Evolutionary conservation across 1,140 invertebrate species (phyloP).

Genomic region (Trichogramma pretiosum): DNA sequence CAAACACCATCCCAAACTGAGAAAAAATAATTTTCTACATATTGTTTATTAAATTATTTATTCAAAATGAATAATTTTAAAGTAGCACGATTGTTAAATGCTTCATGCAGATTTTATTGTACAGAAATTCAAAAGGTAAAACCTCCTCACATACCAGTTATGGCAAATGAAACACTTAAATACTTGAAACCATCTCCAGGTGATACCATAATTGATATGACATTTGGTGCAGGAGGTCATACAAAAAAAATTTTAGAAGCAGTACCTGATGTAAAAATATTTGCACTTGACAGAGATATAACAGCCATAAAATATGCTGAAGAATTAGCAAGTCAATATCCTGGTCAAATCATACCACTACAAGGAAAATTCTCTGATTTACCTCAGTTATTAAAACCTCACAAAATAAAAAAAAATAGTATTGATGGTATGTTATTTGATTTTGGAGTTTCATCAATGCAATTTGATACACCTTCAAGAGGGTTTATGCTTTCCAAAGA

Average conservation of each 20-base stretch:
- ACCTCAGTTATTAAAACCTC: slow-evolving; percentile 53
- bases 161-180: slow-evolving; percentile 60
- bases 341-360: slow-evolving; percentile 63
- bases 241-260: slow-evolving; percentile 53
- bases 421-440: slow-evolving; percentile 88
- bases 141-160: slow-evolving; percentile 58
- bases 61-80: slow-evolving; percentile 2
- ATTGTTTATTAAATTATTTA: not conserved
- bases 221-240: slow-evolving; percentile 92
- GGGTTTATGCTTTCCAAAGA: slow-evolving; percentile 80
- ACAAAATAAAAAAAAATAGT: slow-evolving; percentile 52
- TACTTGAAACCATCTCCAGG: slow-evolving; percentile 55
- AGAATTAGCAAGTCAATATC: slow-evolving; percentile 55
- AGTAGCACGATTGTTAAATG: not conserved
- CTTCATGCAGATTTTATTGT: not conserved
- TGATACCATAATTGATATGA: slow-evolving; percentile 74
- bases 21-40: not conserved
- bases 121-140: too few species aligned
- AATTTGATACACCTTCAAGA: slow-evolving; percentile 70
- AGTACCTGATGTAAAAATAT: slow-evolving; percentile 51
- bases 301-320: slow-evolving; percentile 60
- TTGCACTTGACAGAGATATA: slow-evolving; percentile 85
- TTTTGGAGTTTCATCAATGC: slow-evolving; percentile 94
- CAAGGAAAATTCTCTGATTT: slow-evolving; percentile 84
- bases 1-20: not conserved